phyloP scores from a whole-genome alignment of 2,797 vertebrate genomes.

The Lepus townsendii region DNA sequence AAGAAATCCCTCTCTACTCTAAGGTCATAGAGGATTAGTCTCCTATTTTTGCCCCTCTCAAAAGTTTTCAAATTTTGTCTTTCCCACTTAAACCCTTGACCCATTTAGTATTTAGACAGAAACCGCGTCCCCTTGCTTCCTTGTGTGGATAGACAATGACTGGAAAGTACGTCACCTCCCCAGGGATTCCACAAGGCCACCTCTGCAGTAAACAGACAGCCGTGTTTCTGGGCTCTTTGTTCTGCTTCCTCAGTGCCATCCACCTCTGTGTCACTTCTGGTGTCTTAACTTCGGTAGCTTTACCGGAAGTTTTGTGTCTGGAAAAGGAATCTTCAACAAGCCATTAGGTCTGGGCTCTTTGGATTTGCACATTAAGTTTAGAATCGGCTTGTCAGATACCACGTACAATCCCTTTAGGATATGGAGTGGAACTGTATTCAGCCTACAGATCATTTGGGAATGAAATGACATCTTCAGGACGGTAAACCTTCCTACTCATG shows the following conservation, averaged over 20 bases:
- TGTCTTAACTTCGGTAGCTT: background rate
- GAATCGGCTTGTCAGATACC: conserved; percentile 12
- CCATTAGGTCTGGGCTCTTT: conserved; percentile 5
- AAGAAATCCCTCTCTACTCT: background rate
- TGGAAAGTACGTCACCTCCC: background rate
- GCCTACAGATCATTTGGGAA: background rate
- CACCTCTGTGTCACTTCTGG: background rate
- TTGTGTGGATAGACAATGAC: background rate
- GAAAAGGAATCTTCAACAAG: background rate
- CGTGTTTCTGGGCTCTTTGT: background rate
- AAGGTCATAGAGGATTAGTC: background rate
- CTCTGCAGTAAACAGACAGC: background rate
- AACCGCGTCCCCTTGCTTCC: conserved; percentile 9
- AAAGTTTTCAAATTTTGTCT: conserved; percentile 36
- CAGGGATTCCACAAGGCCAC: background rate
- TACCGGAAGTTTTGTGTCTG: background rate
- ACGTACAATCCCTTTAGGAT: background rate
- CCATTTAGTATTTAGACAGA: conserved; percentile 35
- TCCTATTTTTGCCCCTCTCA: conserved; percentile 13
- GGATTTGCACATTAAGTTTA: conserved; percentile 49
- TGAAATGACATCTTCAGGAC: conserved; percentile 25
- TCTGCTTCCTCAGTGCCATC: background rate
- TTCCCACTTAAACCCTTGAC: conserved; percentile 24
- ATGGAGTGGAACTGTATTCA: background rate
- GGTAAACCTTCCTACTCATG: conserved; percentile 8